Evolutionary conservation across 2,797 vertebrate species (phyloP).

Genomic region (Cebuella pygmaea): DNA sequence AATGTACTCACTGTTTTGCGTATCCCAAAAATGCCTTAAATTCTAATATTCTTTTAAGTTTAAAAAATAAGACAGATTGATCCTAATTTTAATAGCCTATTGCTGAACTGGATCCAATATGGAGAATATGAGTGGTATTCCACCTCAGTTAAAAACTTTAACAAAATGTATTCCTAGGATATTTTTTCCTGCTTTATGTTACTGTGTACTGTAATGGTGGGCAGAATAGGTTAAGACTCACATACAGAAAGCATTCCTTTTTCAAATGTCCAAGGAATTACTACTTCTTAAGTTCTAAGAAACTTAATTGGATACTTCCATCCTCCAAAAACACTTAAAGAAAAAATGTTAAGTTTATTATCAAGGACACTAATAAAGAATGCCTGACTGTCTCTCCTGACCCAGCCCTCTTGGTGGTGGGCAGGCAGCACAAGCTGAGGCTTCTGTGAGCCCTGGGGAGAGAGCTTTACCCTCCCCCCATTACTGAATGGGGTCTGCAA

Average conservation of each 20-base stretch:
- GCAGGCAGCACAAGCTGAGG: not conserved
- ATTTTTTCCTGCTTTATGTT: constrained; percentile 34
- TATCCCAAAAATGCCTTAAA: not conserved
- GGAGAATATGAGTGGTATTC: not conserved
- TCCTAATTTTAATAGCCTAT: not conserved
- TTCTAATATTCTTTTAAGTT: not conserved
- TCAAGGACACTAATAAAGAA: not conserved
- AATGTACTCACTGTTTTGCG: not conserved
- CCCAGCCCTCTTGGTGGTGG: too few species aligned
- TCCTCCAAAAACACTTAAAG: not conserved
- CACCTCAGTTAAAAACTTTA: constrained; percentile 39
- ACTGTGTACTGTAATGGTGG: not conserved
- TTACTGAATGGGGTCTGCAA: not conserved
- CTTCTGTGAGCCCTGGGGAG: not conserved
- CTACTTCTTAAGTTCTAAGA: not conserved
- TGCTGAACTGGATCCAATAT: not conserved
- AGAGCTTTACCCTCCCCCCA: not conserved
- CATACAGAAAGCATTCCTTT: not conserved
- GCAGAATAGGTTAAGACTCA: not conserved
- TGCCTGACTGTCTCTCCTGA: not conserved
- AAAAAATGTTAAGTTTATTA: not conserved
- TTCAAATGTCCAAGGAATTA: not conserved
- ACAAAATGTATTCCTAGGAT: not conserved
- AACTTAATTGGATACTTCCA: not conserved
- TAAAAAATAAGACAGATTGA: constrained; percentile 23